Evolutionary conservation across 2,888 invertebrate genomes (phyloP).

Genomic region (Napeogenes sylphis): DNA sequence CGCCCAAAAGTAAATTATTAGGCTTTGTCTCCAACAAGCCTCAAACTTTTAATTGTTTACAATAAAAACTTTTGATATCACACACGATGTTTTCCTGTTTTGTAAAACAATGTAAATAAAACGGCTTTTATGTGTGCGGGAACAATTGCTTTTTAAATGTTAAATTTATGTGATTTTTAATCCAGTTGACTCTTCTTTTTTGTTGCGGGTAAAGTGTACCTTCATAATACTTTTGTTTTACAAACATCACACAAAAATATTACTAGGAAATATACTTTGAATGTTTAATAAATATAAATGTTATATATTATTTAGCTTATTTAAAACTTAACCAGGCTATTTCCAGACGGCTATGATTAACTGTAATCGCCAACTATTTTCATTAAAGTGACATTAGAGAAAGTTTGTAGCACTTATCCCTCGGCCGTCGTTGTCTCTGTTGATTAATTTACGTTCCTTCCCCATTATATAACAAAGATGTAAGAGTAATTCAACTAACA

Average conservation of each 20-base stretch:
- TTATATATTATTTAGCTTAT: not conserved
- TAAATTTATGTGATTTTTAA: slow-evolving; percentile 14
- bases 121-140: slow-evolving; percentile 28
- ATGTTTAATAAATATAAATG: too few species aligned
- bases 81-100: slow-evolving; percentile 33
- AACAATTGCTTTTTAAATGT: slow-evolving; percentile 20
- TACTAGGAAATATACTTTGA: too few species aligned
- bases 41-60: slow-evolving; percentile 50
- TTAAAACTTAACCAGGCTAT: not conserved
- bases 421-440: slow-evolving; percentile 48
- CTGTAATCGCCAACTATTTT: slow-evolving; percentile 56
- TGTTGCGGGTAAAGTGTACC: not conserved
- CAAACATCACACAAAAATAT: not conserved
- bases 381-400: slow-evolving; percentile 62
- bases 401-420: slow-evolving; percentile 58
- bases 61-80: slow-evolving; percentile 51
- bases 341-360: slow-evolving; percentile 36
- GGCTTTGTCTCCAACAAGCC: slow-evolving; percentile 41
- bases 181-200: slow-evolving; percentile 6
- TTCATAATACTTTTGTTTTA: not conserved
- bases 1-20: slow-evolving; percentile 40
- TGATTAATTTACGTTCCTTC: slow-evolving; percentile 57
- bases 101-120: slow-evolving; percentile 29
- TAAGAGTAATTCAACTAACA: slow-evolving; percentile 13
- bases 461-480: slow-evolving; percentile 30